Percentiles rank a stretch among this genome's conserved stretches.
phyloP scores from a whole-genome alignment of 1,140 invertebrate genomes.

The Watersipora subatra region DNA sequence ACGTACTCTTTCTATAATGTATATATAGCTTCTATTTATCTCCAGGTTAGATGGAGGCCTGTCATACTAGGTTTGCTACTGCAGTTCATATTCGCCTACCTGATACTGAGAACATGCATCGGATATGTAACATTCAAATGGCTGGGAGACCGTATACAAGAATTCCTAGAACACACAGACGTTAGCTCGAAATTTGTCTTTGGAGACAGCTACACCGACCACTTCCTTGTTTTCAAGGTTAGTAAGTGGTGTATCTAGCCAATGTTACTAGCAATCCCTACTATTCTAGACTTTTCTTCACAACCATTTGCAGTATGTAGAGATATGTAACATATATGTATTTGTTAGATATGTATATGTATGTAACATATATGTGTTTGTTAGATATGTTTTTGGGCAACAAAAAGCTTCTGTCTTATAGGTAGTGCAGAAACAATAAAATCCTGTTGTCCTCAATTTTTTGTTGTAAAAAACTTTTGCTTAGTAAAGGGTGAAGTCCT shows the following conservation, averaged over 20 bases:
- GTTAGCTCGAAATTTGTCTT: constrained; percentile 70
- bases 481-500: too few species aligned
- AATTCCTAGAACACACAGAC: constrained; percentile 61
- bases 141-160: constrained; percentile 52
- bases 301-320: background rate
- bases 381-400: background rate
- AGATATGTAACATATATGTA: background rate
- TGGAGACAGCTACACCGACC: constrained; percentile 45
- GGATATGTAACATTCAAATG: constrained; percentile 64
- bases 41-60: constrained; percentile 22
- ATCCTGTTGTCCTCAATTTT: too few species aligned
- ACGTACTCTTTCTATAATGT: too few species aligned
- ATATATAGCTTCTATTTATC: too few species aligned
- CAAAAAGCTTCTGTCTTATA: background rate
- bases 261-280: too few species aligned
- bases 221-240: constrained; percentile 26
- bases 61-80: constrained; percentile 56
- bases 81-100: constrained; percentile 69
- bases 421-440: too few species aligned
- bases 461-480: too few species aligned
- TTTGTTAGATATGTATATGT: background rate
- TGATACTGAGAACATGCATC: constrained; percentile 66
- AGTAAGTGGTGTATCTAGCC: too few species aligned
- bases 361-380: background rate
- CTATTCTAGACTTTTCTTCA: too few species aligned